These are phyloP conservation scores for Paradisaea rubra DNA, from an alignment of 2,113 vertebrate genomes.

Conservation along the genomic window DNA sequence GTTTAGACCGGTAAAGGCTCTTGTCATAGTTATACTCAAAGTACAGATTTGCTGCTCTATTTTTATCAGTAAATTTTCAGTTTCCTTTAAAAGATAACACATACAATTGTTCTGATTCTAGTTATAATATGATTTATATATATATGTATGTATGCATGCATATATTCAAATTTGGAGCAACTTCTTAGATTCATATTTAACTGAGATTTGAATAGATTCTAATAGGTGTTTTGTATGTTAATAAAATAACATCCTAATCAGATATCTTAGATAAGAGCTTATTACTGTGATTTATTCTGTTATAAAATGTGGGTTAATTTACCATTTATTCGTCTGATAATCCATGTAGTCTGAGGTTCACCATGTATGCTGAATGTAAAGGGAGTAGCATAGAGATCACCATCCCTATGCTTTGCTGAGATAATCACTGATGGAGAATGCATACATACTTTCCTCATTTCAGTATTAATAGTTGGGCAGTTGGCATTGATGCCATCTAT, in stretches of 20 bases:
- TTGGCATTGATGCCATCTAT: slow-evolving; percentile 76
- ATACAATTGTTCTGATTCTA: background rate
- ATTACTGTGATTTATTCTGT: background rate
- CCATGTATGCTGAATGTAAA: slow-evolving; percentile 77
- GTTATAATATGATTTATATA: background rate
- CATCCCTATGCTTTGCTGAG: slow-evolving; percentile 57
- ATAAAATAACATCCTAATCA: background rate
- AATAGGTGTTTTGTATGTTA: background rate
- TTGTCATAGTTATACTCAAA: background rate
- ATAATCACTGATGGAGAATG: slow-evolving; percentile 67
- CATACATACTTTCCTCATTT: slow-evolving; percentile 68
- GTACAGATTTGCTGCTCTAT: background rate
- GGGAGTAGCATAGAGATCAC: slow-evolving; percentile 70
- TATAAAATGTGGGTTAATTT: slow-evolving; percentile 12
- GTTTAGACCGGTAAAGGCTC: background rate
- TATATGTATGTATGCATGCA: background rate
- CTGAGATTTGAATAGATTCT: background rate
- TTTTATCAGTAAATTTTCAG: background rate
- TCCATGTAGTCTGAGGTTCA: slow-evolving; percentile 73
- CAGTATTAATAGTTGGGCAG: slow-evolving; percentile 77
- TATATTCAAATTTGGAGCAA: background rate
- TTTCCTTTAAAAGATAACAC: background rate
- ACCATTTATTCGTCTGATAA: slow-evolving; percentile 76
- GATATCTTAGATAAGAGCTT: background rate
- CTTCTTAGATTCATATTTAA: background rate